Conservation (phyloP, 2,888 invertebrate species). For the Drosophila pseudotakahashii region DNA sequence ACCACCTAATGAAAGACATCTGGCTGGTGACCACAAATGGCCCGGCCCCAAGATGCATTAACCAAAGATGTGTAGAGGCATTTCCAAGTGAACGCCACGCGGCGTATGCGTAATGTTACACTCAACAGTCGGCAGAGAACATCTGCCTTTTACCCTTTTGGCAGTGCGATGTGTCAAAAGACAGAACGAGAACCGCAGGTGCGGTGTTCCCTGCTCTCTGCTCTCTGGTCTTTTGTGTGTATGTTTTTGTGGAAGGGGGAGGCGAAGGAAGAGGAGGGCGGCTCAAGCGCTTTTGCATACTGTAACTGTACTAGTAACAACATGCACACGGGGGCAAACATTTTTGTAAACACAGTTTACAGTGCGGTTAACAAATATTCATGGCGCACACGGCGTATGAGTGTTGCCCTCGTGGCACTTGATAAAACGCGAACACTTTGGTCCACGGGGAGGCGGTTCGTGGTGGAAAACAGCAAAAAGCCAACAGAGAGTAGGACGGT, state of each 20-base stretch:
- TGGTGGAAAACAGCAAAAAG: conserved; percentile 43
- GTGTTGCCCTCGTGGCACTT: conserved; percentile 53
- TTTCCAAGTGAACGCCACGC: conserved; percentile 23
- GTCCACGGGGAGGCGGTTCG: conserved; percentile 38
- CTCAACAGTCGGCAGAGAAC: conserved; percentile 28
- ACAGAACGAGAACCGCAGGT: conserved; percentile 45
- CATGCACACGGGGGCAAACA: conserved; percentile 42
- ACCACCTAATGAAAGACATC: conserved; percentile 39
- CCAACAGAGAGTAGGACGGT: conserved; percentile 37
- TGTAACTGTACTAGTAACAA: conserved; percentile 30
- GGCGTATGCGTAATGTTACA: conserved; percentile 47
- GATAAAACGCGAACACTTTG: conserved; percentile 53
- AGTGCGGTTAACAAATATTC: conserved; percentile 61
- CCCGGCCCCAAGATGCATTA: conserved; percentile 46
- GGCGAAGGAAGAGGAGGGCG: not conserved
- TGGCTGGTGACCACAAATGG: conserved; percentile 43
- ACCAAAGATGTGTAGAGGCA: conserved; percentile 26
- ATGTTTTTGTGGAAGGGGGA: conserved; percentile 1
- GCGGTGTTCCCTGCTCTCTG: conserved; percentile 32
- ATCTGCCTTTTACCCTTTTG: conserved; percentile 42
- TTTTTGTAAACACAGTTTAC: conserved; percentile 54
- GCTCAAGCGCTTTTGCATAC: conserved; percentile 43
- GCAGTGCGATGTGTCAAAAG: conserved; percentile 43
- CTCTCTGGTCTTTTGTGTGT: conserved; percentile 14
- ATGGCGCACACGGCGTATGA: conserved; percentile 64